Evolutionary conservation across 2,888 invertebrate species (phyloP).

Genomic region (Lordiphosa andalusiaca): DNA sequence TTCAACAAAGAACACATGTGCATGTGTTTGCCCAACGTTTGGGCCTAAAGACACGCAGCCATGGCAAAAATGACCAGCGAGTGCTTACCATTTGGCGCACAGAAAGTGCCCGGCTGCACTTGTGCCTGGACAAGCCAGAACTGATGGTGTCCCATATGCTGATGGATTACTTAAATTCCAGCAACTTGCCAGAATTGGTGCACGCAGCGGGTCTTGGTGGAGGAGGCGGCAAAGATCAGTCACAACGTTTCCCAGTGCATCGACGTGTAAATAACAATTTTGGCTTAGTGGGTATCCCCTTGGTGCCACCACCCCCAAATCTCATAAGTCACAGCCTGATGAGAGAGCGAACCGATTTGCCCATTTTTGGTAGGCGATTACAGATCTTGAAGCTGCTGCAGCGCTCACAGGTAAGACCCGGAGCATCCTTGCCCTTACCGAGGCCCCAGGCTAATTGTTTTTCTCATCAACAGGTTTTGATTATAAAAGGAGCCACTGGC

Average conservation of each 20-base stretch:
- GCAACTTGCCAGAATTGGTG: not conserved
- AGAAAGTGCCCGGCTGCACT: constrained; percentile 6
- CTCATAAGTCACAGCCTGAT: constrained; percentile 31
- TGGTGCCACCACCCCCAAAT: constrained; percentile 60
- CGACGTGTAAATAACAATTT: not conserved
- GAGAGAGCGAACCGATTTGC: constrained; percentile 58
- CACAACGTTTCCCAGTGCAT: too few relatives aligned
- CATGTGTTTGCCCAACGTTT: constrained; percentile 57
- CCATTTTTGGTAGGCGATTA: constrained; percentile 61
- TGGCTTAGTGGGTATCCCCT: constrained; percentile 25
- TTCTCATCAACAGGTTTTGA: constrained; percentile 83
- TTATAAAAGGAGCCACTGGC: constrained; percentile 92
- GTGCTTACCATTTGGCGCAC: constrained; percentile 57
- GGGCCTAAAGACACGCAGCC: constrained; percentile 67
- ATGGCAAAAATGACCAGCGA: constrained; percentile 48
- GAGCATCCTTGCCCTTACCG: too few relatives aligned
- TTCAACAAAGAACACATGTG: constrained; percentile 62
- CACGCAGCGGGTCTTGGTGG: too few relatives aligned
- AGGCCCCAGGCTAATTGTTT: not conserved
- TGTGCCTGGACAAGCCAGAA: not conserved
- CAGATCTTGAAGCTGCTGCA: constrained; percentile 51
- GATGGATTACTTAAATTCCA: not conserved
- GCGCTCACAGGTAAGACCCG: constrained; percentile 56
- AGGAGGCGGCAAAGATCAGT: too few relatives aligned
- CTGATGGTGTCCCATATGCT: not conserved